Evolutionary conservation across 2,888 invertebrate species (phyloP).

Genomic region (Drosophila kanekoi): DNA sequence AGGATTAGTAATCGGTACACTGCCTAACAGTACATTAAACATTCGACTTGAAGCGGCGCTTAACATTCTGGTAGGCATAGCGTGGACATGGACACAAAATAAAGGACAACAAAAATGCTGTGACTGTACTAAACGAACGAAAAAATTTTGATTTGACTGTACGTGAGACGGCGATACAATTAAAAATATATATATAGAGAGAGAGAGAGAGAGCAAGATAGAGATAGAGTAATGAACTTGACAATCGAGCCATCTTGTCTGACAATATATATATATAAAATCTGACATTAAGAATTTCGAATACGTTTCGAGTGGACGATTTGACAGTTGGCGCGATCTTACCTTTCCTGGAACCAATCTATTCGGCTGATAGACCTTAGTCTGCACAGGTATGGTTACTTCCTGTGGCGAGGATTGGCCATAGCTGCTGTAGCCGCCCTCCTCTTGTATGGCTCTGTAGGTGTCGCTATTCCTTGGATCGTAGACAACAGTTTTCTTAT

Average conservation of each 20-base stretch:
- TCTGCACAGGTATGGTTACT: constrained; percentile 89
- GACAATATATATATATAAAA: constrained; percentile 10
- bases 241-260: constrained; percentile 54
- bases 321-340: constrained; percentile 80
- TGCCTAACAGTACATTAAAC: constrained; percentile 48
- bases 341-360: constrained; percentile 87
- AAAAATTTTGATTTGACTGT: constrained; percentile 49
- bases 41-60: constrained; percentile 47
- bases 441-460: constrained; percentile 94
- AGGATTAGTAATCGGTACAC: constrained; percentile 55
- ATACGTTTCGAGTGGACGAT: constrained; percentile 47
- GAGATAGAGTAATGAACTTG: constrained; percentile 61
- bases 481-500: constrained; percentile 90
- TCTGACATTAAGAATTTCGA: constrained; percentile 21
- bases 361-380: constrained; percentile 90
- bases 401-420: constrained; percentile 88
- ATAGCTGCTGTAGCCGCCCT: constrained; percentile 87
- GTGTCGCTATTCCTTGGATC: constrained; percentile 96
- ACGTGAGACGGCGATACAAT: constrained; percentile 56
- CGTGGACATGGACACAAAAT: constrained; percentile 7
- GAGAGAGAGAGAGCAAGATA: constrained; percentile 34
- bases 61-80: constrained; percentile 54
- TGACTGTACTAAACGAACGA: constrained; percentile 34
- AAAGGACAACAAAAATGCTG: constrained; percentile 41
- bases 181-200: too few relatives aligned